Evolutionary conservation across 35 echinoderm and acorn worm species (phyloP), one percentile per base, ranked within the genome.

Genomic region (Ophiothrix spiculata): DNA sequence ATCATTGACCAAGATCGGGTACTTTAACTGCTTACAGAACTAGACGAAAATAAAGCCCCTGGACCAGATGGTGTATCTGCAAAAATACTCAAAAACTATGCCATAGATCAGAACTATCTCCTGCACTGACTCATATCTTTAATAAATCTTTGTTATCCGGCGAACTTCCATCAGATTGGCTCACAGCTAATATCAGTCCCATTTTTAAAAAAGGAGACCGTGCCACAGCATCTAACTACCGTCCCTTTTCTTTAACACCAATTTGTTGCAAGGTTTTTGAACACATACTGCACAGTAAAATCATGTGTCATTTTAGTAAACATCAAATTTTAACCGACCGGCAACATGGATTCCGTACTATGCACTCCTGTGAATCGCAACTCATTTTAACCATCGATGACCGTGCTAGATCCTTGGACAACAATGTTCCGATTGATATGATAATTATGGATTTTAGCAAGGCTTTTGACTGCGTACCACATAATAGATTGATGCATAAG

Each of bases 191-290:
- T 39, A n/a, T 86, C 12, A 29, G 36, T 23, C 84, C 63, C 23
- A 77, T 77, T 25, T 77, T 36, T 4, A 86, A 85, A 23, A 85
- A 85, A 15, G 39, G 33, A 11, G 32, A 85, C n/a, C 32, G 82
- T 25, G 29, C 32, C 19, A 32, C 28, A n/a, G 21, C 13, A 31
- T 25, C 34, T 32, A 85, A 85, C 39, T 75, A 76, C 40, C 25
- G 45, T 3, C 82, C 82, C 75, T 15, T 85, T 10, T 85, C 82
- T 13, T 32, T 85, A 31, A 85, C 45, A 31, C 16, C 49, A 74
- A 40, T 85, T 25, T 31, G 15, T 8, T 85, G 84, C 82, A 75
- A 85, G 37, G 23, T 84, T 19, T 36, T 85, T 4, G 82, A 85
- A 75, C 82, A 85, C 60, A 85, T 85, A 31, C 1, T 85, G 15